These are phyloP conservation scores for Oostethus manadensis DNA, from an alignment of 2,113 vertebrate genomes.

Conservation along the genomic window DNA sequence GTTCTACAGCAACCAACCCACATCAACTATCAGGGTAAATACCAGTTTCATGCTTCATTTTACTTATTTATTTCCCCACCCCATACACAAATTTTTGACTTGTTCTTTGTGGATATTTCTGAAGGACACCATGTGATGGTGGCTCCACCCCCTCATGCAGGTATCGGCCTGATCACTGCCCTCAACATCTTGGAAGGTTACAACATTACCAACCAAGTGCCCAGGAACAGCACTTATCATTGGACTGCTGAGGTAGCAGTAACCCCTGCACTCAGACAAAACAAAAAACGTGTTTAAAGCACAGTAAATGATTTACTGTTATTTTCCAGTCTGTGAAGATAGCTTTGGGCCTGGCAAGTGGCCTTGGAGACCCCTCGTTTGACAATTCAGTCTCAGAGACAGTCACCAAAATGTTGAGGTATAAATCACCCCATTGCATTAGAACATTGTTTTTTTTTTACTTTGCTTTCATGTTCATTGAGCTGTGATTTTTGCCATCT, in stretches of 20 bases:
- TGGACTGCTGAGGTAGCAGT: slow-evolving; percentile 87
- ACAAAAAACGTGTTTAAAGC: not conserved
- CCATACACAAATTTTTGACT: not conserved
- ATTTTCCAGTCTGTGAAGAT: slow-evolving; percentile 84
- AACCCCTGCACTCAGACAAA: not conserved
- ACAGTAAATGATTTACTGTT: not conserved
- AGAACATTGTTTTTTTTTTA: not conserved
- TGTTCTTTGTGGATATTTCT: slow-evolving; percentile 20
- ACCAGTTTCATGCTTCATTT: not conserved
- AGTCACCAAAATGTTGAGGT: slow-evolving; percentile 88
- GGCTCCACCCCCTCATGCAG: slow-evolving; percentile 85
- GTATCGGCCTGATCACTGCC: slow-evolving; percentile 84
- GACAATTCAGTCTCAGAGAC: slow-evolving; percentile 76
- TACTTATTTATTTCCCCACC: not conserved
- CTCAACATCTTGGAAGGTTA: slow-evolving; percentile 95
- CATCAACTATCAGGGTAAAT: slow-evolving; percentile 83
- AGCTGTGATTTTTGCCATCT: slow-evolving; percentile 3
- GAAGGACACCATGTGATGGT: slow-evolving; percentile 86
- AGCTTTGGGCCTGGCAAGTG: slow-evolving; percentile 82
- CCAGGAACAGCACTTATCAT: slow-evolving; percentile 79
- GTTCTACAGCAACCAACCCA: slow-evolving; percentile 80
- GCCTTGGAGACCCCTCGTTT: slow-evolving; percentile 83
- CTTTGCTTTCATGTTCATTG: not conserved
- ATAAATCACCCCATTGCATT: slow-evolving; percentile 11
- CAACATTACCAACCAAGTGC: slow-evolving; percentile 81